Evolutionary conservation across 2,113 vertebrate genomes (phyloP).

Genomic region (Capreolus pygargus): DNA sequence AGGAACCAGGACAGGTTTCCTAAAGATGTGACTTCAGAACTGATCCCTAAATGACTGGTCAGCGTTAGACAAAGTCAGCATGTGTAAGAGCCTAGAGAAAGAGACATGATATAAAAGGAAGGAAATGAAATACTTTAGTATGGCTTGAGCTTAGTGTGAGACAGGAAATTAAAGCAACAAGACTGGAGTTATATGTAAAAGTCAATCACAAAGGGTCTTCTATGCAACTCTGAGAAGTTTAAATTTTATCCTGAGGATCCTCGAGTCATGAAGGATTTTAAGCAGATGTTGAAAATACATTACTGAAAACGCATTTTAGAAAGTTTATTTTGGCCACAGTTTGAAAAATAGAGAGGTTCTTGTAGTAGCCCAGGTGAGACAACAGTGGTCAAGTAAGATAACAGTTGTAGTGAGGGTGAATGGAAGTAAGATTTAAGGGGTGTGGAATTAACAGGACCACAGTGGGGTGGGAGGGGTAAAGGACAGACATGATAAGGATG

Average conservation of each 20-base stretch:
- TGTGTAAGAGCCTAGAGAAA: background rate
- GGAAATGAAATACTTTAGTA: background rate
- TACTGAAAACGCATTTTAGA: background rate
- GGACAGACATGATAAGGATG: background rate
- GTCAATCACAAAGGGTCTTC: background rate
- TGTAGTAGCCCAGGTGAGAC: background rate
- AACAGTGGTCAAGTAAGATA: background rate
- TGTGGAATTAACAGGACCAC: background rate
- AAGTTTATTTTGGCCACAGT: background rate
- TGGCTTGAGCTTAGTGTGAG: background rate
- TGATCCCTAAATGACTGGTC: background rate
- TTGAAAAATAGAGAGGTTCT: background rate
- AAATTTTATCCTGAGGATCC: background rate
- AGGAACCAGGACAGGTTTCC: background rate
- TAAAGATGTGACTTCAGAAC: background rate
- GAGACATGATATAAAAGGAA: background rate
- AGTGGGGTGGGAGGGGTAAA: accelerated
- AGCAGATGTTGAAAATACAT: background rate
- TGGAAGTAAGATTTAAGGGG: background rate
- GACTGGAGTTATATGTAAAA: background rate
- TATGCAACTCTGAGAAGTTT: background rate
- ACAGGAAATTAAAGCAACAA: background rate
- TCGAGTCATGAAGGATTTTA: background rate
- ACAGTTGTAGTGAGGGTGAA: background rate
- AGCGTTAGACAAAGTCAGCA: background rate